These are phyloP conservation scores for Blomia tropicalis DNA, from an alignment of 2,888 invertebrate species.

Conservation along the genomic window DNA sequence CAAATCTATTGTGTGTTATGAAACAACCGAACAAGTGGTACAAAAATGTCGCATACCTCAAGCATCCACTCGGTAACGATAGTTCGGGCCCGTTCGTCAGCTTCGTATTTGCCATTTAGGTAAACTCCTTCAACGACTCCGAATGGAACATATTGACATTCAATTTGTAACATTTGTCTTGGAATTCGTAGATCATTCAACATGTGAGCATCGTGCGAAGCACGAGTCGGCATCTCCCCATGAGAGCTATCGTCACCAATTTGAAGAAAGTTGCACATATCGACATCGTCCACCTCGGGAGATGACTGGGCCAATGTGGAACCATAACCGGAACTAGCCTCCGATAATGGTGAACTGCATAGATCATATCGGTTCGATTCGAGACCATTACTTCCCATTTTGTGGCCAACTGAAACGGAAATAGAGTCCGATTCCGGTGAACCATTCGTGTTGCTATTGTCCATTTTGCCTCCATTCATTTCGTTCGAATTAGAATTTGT, in stretches of 20 bases:
- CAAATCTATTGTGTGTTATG: not conserved
- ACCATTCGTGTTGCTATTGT: not conserved
- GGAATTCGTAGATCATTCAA: constrained; percentile 6
- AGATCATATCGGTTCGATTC: not conserved
- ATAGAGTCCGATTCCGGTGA: not conserved
- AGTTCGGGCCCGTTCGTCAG: constrained; percentile 76
- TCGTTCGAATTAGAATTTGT: not conserved
- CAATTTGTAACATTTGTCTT: constrained; percentile 11
- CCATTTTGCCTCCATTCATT: not conserved
- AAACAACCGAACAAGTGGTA: not conserved
- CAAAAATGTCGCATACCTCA: constrained; percentile 52
- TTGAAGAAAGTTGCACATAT: not conserved
- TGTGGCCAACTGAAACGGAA: not conserved
- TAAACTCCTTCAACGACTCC: not conserved
- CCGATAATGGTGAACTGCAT: not conserved
- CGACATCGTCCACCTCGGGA: not conserved
- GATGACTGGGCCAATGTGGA: not conserved
- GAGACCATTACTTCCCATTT: not conserved
- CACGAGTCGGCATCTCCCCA: not conserved
- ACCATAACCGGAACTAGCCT: not conserved
- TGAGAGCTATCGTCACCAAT: not conserved
- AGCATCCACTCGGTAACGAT: constrained; percentile 92
- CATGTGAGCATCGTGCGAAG: not conserved
- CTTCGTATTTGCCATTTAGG: constrained; percentile 55
- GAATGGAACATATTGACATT: constrained; percentile 7